Percentiles rank a stretch among this genome's conserved stretches.
phyloP scores from a whole-genome alignment of 2,113 vertebrate genomes.

The Ariopsis seemanni region DNA sequence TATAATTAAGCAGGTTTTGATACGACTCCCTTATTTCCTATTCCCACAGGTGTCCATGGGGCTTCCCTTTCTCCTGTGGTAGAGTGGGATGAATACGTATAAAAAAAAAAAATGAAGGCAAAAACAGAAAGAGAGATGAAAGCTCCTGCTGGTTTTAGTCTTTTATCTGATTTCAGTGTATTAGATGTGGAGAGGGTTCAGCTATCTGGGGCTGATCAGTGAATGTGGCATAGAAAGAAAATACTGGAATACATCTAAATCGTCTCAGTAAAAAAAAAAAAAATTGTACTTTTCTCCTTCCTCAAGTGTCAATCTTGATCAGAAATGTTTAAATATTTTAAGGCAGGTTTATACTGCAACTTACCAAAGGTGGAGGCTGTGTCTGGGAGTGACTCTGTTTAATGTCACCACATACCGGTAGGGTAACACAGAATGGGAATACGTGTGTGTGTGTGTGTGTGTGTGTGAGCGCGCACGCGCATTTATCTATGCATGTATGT shows the following conservation, averaged over 20 bases:
- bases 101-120: background rate
- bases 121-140: slow-evolving; percentile 23
- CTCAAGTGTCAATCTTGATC: slow-evolving; percentile 63
- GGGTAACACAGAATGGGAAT: background rate
- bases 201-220: slow-evolving; percentile 56
- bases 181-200: slow-evolving; percentile 58
- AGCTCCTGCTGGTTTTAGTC: slow-evolving; percentile 32
- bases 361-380: slow-evolving; percentile 1
- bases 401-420: background rate
- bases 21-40: background rate
- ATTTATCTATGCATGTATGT: no score
- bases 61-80: background rate
- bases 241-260: slow-evolving; percentile 57
- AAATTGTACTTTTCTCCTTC: slow-evolving; percentile 57
- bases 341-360: slow-evolving; percentile 49
- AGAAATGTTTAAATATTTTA: slow-evolving; percentile 64
- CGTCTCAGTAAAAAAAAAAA: slow-evolving; percentile 62
- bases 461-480: background rate
- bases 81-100: background rate
- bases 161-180: slow-evolving; percentile 43
- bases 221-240: slow-evolving; percentile 58
- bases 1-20: background rate
- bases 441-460: background rate
- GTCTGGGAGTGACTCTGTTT: slow-evolving; percentile 3
- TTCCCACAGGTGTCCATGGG: background rate